Evolutionary conservation across 2,888 invertebrate genomes (phyloP).

Genomic region (Polydrusus pterygomalis): DNA sequence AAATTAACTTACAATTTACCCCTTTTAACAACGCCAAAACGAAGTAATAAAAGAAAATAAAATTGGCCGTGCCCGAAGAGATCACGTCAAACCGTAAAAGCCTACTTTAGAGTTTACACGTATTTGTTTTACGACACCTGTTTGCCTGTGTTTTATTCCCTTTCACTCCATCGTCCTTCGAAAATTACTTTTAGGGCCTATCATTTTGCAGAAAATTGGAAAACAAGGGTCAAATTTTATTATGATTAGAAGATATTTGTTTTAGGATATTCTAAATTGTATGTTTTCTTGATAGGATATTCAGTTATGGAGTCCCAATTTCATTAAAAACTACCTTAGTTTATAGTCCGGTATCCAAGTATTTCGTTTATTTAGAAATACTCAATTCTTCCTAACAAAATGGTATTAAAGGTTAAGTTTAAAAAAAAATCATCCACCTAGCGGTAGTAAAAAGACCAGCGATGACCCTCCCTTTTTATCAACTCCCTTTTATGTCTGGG

Average conservation of each 20-base stretch:
- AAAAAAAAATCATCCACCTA: no score
- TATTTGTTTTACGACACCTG: conserved; percentile 46
- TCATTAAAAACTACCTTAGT: no score
- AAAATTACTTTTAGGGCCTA: conserved; percentile 40
- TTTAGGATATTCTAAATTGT: conserved; percentile 4
- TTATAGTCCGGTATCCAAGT: no score
- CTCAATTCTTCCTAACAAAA: no score
- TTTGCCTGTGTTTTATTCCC: conserved; percentile 45
- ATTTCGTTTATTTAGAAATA: no score
- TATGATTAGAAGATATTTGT: conserved; percentile 23
- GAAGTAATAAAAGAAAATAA: conserved; percentile 23
- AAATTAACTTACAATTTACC: conserved; percentile 6
- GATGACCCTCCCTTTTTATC: no score
- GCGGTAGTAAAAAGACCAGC: no score
- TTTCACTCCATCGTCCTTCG: conserved; percentile 46
- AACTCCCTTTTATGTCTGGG: no score
- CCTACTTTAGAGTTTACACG: conserved; percentile 44
- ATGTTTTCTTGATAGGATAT: not conserved
- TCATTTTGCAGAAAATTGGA: conserved; percentile 35
- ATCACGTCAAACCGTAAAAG: conserved; percentile 27
- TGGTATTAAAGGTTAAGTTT: no score
- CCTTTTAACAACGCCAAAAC: not conserved
- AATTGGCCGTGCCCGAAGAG: conserved; percentile 17
- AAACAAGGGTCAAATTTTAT: conserved; percentile 22
- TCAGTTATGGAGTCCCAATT: no score